Conservation (phyloP, 2,888 invertebrate species). For the Eilema griseolum region DNA sequence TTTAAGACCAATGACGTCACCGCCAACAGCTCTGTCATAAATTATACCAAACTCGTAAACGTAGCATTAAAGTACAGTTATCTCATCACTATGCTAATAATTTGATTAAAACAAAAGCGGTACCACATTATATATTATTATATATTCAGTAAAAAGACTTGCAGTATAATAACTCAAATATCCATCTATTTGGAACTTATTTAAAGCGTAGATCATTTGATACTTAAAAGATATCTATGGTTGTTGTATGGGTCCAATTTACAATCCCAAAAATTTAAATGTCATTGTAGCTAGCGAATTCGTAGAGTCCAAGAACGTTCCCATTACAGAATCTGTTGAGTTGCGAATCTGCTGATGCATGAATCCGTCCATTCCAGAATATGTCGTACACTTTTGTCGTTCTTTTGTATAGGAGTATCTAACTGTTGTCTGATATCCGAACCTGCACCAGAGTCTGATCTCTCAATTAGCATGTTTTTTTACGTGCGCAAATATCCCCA, state of each 20-base stretch:
- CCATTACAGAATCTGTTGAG: no score
- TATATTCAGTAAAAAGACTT: conserved; percentile 8
- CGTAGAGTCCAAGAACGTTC: no score
- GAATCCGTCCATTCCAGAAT: no score
- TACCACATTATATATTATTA: conserved; percentile 10
- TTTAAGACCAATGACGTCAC: conserved; percentile 10
- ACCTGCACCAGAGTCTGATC: no score
- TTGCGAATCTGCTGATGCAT: no score
- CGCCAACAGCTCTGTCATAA: conserved; percentile 11
- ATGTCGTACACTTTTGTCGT: no score
- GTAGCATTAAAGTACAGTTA: conserved; percentile 21
- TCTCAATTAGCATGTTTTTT: no score
- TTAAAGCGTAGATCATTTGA: conserved; percentile 22
- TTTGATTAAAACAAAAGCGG: conserved; percentile 32
- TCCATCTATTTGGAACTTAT: conserved; percentile 24
- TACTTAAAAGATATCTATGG: conserved; percentile 1
- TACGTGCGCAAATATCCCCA: no score
- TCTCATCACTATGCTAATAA: conserved; percentile 32
- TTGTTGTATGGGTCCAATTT: neutral
- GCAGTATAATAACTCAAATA: conserved; percentile 18
- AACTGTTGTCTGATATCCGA: no score
- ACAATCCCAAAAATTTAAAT: neutral
- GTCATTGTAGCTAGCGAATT: no score
- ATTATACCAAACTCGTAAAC: conserved; percentile 12
- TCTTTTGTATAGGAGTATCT: no score